These are phyloP conservation scores for Tadarida brasiliensis DNA, from an alignment of 2,797 vertebrate genomes.

Conservation along the genomic window DNA sequence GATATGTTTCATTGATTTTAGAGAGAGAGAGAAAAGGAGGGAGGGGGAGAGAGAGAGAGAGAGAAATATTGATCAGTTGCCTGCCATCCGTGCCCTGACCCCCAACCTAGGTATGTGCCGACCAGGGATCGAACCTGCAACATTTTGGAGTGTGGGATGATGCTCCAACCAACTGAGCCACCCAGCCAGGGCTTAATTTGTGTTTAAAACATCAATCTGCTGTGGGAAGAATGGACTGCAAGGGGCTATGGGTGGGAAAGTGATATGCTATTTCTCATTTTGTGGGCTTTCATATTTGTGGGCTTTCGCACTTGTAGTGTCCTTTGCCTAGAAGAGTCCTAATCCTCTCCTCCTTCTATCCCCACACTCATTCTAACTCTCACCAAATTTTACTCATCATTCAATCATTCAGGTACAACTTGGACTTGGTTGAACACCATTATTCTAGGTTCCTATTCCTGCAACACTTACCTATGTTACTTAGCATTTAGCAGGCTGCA, in stretches of 20 bases:
- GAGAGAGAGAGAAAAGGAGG: background rate
- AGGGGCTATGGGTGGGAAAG: background rate
- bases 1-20: background rate
- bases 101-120: background rate
- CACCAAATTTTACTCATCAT: background rate
- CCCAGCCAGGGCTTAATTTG: background rate
- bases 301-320: background rate
- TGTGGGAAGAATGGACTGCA: background rate
- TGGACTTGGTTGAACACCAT: background rate
- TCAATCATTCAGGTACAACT: background rate
- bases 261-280: background rate
- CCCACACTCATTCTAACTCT: background rate
- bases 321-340: background rate
- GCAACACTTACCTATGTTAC: background rate
- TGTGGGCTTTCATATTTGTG: background rate
- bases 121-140: background rate
- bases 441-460: background rate
- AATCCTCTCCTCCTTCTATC: background rate
- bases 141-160: background rate
- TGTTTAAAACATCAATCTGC: slow-evolving; percentile 9
- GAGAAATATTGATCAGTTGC: background rate
- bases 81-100: background rate
- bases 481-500: slow-evolving; percentile 16
- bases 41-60: background rate
- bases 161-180: background rate